Evolutionary conservation across 2,113 vertebrate species (phyloP).

Genomic region (Balaeniceps rex): DNA sequence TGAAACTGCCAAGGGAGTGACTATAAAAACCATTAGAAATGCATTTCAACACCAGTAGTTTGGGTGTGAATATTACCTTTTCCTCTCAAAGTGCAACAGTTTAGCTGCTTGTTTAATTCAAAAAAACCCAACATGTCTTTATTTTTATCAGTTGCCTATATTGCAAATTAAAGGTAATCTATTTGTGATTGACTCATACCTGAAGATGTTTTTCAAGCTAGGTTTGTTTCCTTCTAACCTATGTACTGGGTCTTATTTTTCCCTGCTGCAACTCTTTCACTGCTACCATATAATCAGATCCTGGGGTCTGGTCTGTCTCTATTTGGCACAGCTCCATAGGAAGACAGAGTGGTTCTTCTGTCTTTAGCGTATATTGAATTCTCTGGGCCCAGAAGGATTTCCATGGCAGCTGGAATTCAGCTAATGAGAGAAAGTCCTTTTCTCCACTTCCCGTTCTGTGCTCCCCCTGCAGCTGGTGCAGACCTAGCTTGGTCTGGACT

Average conservation of each 20-base stretch:
- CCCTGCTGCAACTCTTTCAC: not conserved
- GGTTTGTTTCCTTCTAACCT: not conserved
- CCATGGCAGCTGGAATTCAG: conserved; percentile 1
- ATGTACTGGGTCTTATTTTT: not conserved
- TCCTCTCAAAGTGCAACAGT: not conserved
- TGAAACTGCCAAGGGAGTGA: not conserved
- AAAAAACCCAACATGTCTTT: not conserved
- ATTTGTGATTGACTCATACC: not conserved
- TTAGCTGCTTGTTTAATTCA: not conserved
- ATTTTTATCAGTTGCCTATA: not conserved
- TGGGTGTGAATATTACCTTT: not conserved
- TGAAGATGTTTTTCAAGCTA: not conserved
- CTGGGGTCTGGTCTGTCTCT: not conserved
- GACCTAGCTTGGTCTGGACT: not conserved
- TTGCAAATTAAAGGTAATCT: not conserved
- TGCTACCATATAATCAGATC: not conserved
- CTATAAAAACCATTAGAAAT: not conserved
- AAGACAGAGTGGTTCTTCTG: not conserved
- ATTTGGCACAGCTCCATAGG: not conserved
- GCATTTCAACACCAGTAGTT: not conserved
- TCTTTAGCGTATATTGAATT: not conserved
- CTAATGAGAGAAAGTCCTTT: not conserved
- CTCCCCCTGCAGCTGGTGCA: not conserved
- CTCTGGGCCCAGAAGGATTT: not conserved
- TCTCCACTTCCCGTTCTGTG: not conserved